phyloP scores from a whole-genome alignment of 1,140 invertebrate species.

The Anoplolepis gracilipes region DNA sequence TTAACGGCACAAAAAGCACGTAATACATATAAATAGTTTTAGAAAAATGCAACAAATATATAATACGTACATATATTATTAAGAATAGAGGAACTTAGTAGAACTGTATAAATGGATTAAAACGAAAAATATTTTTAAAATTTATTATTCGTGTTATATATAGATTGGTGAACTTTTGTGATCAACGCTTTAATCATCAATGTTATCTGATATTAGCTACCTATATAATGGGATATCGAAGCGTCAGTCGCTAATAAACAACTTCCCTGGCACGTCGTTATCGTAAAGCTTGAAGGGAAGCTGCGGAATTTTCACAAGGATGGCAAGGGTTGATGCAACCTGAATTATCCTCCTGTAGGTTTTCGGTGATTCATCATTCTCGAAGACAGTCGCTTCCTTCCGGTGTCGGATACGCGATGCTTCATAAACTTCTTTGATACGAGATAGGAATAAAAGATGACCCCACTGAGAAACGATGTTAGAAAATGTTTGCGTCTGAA shows the following conservation, averaged over 20 bases:
- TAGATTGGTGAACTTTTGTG: background rate
- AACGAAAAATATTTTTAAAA: too few relatives aligned
- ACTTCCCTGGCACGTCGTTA: constrained; percentile 58
- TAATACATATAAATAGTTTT: background rate
- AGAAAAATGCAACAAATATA: background rate
- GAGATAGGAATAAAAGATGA: constrained; percentile 60
- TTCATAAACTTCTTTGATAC: constrained; percentile 60
- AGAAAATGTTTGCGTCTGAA: constrained; percentile 24
- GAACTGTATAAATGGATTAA: too few relatives aligned
- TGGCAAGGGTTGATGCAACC: constrained; percentile 58
- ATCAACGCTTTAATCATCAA: constrained; percentile 10
- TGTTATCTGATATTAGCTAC: constrained; percentile 5
- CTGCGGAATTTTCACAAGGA: constrained; percentile 57
- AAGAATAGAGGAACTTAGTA: background rate
- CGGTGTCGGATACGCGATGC: constrained; percentile 42
- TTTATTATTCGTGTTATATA: background rate
- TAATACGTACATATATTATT: too few relatives aligned
- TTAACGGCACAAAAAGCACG: constrained; percentile 24
- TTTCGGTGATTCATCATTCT: constrained; percentile 77
- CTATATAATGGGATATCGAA: constrained; percentile 33
- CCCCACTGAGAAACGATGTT: constrained; percentile 41
- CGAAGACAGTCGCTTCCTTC: constrained; percentile 71
- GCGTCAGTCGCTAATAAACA: constrained; percentile 63
- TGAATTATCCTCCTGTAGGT: constrained; percentile 74
- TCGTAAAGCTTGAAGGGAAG: constrained; percentile 40